Evolutionary conservation across 64 coral and sea anemone species (phyloP).

Genomic region (Montipora sp.): DNA sequence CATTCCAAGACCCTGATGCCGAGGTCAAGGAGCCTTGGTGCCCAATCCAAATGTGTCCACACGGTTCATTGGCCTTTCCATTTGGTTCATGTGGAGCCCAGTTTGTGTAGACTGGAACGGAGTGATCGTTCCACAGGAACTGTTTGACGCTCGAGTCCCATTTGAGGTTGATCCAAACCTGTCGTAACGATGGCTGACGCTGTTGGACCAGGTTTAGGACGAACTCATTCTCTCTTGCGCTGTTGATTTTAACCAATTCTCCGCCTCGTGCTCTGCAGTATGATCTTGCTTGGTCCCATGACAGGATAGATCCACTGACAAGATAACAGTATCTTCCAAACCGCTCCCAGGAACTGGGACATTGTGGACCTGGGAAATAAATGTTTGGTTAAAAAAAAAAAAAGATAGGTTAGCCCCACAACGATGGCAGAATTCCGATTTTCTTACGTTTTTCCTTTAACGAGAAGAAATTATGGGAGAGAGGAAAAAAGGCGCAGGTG

Average conservation of each 20-base stretch:
- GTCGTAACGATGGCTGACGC: neutral
- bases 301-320: neutral
- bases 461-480: too few species aligned
- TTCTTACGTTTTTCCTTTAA: too few species aligned
- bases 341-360: neutral
- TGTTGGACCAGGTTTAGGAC: neutral
- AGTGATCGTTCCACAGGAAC: neutral
- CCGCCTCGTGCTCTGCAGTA: neutral
- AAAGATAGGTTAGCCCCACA: too few species aligned
- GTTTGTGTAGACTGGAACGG: neutral
- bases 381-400: too few species aligned
- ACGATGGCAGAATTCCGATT: too few species aligned
- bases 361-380: too few species aligned
- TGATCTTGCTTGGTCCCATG: neutral
- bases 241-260: slow-evolving; percentile 16
- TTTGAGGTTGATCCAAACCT: slow-evolving; percentile 20
- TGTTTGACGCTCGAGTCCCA: neutral
- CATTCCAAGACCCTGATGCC: slow-evolving; percentile 4
- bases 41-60: neutral
- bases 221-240: slow-evolving; percentile 20
- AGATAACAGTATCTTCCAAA: slow-evolving; percentile 6
- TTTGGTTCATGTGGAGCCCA: slow-evolving; percentile 1
- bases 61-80: neutral
- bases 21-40: too few species aligned
- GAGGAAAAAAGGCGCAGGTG: too few species aligned